phyloP scores from a whole-genome alignment of 2,113 vertebrate genomes.

The Embiotoca jacksoni region DNA sequence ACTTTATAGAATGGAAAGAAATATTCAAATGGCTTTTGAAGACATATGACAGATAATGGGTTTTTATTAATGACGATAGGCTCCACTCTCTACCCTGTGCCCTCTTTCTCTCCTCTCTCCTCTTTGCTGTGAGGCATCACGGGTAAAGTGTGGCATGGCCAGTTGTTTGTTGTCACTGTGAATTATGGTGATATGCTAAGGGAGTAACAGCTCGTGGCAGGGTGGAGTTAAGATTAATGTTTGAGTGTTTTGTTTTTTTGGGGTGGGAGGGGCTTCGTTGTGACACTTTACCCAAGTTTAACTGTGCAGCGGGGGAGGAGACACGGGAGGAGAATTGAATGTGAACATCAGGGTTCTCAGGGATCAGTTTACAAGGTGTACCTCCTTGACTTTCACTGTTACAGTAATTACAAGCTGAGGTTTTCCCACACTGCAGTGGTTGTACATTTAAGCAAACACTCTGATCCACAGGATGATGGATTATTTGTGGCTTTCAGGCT shows the following conservation, averaged over 20 bases:
- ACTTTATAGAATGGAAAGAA: conserved; percentile 34
- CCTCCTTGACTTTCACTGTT: conserved; percentile 73
- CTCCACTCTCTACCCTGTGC: conserved; percentile 29
- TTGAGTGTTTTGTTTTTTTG: conserved; percentile 13
- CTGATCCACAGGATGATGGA: conserved; percentile 14
- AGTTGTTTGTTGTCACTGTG: conserved; percentile 83
- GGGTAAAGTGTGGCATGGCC: conserved; percentile 59
- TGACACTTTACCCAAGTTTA: conserved; percentile 26
- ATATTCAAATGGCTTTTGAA: conserved; percentile 52
- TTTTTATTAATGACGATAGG: conserved; percentile 62
- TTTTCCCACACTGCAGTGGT: conserved; percentile 65
- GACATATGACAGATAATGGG: conserved; percentile 44
- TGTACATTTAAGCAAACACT: conserved; percentile 54
- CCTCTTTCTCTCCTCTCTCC: conserved; percentile 19
- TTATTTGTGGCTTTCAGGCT: conserved; percentile 30
- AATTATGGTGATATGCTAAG: conserved; percentile 78
- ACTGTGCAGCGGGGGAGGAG: conserved; percentile 9
- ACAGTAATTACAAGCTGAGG: conserved; percentile 61
- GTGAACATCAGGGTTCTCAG: conserved; percentile 74
- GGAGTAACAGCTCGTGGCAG: conserved; percentile 71
- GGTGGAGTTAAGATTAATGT: conserved; percentile 1
- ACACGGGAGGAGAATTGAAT: conserved; percentile 53
- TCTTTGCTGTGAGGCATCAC: conserved; percentile 58
- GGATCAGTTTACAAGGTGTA: conserved; percentile 76
- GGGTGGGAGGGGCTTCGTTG: not conserved